A percentile compares a stretch with the other conserved stretches of the same genome.
Conservation (phyloP, 2,797 vertebrate genomes). For the Poeciliopsis gracilis region DNA sequence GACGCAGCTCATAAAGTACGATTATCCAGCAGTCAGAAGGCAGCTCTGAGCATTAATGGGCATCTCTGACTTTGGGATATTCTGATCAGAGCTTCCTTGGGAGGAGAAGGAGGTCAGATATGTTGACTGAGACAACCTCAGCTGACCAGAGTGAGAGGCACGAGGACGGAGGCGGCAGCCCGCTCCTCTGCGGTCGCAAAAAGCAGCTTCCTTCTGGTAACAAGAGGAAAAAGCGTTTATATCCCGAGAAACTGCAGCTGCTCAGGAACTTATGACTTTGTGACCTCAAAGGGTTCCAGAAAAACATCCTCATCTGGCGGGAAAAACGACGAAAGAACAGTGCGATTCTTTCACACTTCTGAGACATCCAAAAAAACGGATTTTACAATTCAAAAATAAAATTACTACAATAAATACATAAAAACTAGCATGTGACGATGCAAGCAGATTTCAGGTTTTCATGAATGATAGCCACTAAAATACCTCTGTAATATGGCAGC, state of each 20-base stretch:
- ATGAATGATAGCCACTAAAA: not conserved
- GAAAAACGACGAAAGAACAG: constrained; percentile 56
- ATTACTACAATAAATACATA: constrained; percentile 13
- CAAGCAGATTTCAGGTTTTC: not conserved
- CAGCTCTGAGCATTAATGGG: not conserved
- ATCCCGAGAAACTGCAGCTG: constrained; percentile 54
- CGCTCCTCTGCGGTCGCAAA: constrained; percentile 50
- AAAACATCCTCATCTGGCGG: constrained; percentile 56
- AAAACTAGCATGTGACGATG: not conserved
- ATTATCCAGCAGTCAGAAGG: constrained; percentile 23
- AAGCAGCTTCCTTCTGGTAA: constrained; percentile 51
- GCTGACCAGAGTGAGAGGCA: constrained; percentile 55
- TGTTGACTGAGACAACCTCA: constrained; percentile 60
- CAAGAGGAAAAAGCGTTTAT: constrained; percentile 59
- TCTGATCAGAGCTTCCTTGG: not conserved
- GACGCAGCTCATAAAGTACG: constrained; percentile 20
- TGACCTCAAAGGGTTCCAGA: constrained; percentile 67
- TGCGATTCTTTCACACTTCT: constrained; percentile 43
- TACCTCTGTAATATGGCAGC: not conserved
- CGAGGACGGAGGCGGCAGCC: constrained; percentile 36
- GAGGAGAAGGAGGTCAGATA: constrained; percentile 50
- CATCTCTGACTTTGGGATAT: not conserved
- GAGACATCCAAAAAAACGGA: constrained; percentile 42
- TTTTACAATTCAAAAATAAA: constrained; percentile 56
- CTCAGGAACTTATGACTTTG: constrained; percentile 44